A percentile compares a stretch with the other conserved stretches of the same genome.
Evolutionary conservation across 2,888 invertebrate species (phyloP).

Genomic region (Sinohyriopsis cumingii): DNA sequence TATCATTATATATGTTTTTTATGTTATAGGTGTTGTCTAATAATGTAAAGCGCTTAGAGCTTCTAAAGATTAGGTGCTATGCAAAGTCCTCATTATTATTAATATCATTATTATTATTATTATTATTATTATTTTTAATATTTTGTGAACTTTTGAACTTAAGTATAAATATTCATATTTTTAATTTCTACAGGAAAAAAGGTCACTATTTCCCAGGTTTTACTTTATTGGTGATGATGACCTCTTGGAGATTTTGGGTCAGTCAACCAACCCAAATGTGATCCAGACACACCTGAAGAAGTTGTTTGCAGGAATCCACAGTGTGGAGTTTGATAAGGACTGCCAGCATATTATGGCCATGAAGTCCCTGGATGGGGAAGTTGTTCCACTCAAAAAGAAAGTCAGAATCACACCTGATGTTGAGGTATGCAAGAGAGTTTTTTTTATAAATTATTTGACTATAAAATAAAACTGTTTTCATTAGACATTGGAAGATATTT

Average conservation of each 20-base stretch:
- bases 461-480: neutral
- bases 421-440: slow-evolving; percentile 76
- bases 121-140: no score
- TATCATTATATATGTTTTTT: no score
- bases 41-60: no score
- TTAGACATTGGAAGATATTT: neutral
- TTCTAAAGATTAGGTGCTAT: no score
- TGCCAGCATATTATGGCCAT: slow-evolving; percentile 79
- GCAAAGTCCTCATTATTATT: no score
- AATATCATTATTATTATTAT: no score
- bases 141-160: no score
- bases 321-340: slow-evolving; percentile 80
- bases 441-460: neutral
- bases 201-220: slow-evolving; percentile 93
- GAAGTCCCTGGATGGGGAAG: slow-evolving; percentile 84
- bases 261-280: slow-evolving; percentile 89
- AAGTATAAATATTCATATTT: neutral
- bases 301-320: slow-evolving; percentile 82
- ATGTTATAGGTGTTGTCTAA: no score
- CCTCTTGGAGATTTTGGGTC: slow-evolving; percentile 93
- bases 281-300: slow-evolving; percentile 97
- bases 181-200: slow-evolving; percentile 82
- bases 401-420: slow-evolving; percentile 84
- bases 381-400: slow-evolving; percentile 79
- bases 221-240: slow-evolving; percentile 99